phyloP scores from a whole-genome alignment of 2,113 vertebrate species.

The Pseudorasbora parva region DNA sequence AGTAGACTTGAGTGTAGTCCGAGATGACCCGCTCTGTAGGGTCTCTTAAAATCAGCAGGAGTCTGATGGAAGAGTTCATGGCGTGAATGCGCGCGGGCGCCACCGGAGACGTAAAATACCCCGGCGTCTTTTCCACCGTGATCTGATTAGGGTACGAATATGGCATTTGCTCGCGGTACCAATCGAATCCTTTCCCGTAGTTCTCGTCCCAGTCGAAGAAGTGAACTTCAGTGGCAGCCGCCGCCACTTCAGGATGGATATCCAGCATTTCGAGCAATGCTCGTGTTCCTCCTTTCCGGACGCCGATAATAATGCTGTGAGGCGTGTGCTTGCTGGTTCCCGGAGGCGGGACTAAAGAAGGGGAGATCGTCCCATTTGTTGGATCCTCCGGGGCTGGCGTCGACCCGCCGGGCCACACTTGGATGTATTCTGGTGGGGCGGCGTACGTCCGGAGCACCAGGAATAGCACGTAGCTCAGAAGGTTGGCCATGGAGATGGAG shows the following conservation, averaged over 20 bases:
- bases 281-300: conserved; percentile 90
- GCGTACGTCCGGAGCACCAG: conserved; percentile 79
- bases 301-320: conserved; percentile 91
- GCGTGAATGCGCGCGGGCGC: conserved; percentile 87
- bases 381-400: conserved; percentile 67
- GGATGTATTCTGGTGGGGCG: conserved; percentile 71
- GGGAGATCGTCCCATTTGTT: conserved; percentile 76
- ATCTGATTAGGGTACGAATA: conserved; percentile 91
- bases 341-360: conserved; percentile 76
- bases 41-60: conserved; percentile 89
- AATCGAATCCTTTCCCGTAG: conserved; percentile 88
- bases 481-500: conserved; percentile 84
- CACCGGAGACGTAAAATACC: conserved; percentile 89
- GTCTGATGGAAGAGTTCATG: conserved; percentile 91
- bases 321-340: conserved; percentile 84
- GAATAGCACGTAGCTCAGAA: conserved; percentile 80
- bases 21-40: conserved; percentile 91
- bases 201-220: conserved; percentile 97
- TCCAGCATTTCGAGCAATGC: conserved; percentile 92
- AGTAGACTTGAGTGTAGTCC: conserved; percentile 94
- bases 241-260: conserved; percentile 90
- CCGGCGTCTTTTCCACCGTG: conserved; percentile 93
- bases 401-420: conserved; percentile 68
- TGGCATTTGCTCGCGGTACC: conserved; percentile 91
- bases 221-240: conserved; percentile 91